Conservation (phyloP, 2,888 invertebrate genomes). For the Erebia aethiops region DNA sequence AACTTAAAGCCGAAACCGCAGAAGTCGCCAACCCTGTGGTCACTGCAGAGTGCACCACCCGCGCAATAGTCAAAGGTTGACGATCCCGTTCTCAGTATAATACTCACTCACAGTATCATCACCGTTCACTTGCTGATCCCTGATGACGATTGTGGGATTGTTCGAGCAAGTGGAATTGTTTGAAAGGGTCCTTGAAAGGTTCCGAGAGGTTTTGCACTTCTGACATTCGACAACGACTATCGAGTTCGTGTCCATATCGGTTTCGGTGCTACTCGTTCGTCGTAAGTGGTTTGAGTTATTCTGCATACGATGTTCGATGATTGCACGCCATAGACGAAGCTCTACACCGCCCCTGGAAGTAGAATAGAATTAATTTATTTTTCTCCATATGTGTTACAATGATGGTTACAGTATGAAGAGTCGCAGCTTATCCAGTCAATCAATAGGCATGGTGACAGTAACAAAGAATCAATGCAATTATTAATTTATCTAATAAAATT, state of each 20-base stretch:
- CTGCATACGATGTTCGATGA: slow-evolving; percentile 83
- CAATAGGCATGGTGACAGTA: too few species aligned
- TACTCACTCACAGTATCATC: slow-evolving; percentile 60
- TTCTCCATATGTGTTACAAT: too few species aligned
- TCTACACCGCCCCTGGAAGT: slow-evolving; percentile 89
- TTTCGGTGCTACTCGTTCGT: slow-evolving; percentile 72
- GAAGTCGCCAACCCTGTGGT: slow-evolving; percentile 32
- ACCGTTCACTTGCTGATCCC: slow-evolving; percentile 62
- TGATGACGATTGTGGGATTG: slow-evolving; percentile 70
- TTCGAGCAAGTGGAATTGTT: slow-evolving; percentile 52
- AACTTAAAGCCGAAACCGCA: slow-evolving; percentile 25
- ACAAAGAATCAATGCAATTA: too few species aligned
- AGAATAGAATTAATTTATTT: too few species aligned
- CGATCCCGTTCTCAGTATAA: slow-evolving; percentile 62
- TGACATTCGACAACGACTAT: slow-evolving; percentile 76
- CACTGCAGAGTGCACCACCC: slow-evolving; percentile 82
- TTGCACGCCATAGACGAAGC: slow-evolving; percentile 92
- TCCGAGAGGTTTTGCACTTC: slow-evolving; percentile 60
- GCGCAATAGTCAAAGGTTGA: slow-evolving; percentile 75
- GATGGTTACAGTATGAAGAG: too few species aligned
- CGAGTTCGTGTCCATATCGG: slow-evolving; percentile 74
- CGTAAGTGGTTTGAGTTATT: slow-evolving; percentile 55
- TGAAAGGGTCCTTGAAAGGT: slow-evolving; percentile 56
- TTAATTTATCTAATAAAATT: too few species aligned
- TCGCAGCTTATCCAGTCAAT: too few species aligned